Evolutionary conservation across 2,888 invertebrate genomes (phyloP).

Genomic region (Myopa testacea): DNA sequence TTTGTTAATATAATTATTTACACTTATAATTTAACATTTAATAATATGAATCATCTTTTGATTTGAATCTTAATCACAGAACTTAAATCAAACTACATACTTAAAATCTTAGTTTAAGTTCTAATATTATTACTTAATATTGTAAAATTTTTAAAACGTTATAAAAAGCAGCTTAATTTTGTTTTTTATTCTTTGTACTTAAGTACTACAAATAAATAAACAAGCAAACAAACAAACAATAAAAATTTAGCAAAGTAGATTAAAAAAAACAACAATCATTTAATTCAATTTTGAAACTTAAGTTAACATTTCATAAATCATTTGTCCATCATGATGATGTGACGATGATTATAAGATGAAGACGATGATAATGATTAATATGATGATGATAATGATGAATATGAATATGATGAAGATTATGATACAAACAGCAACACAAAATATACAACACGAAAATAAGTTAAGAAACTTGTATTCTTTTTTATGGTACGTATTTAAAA

Average conservation of each 20-base stretch:
- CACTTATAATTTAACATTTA: background rate
- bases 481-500: too few species aligned
- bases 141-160: background rate
- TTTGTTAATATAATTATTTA: conserved; percentile 10
- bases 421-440: too few species aligned
- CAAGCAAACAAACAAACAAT: background rate
- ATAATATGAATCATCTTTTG: conserved; percentile 17
- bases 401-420: too few species aligned
- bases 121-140: background rate
- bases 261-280: background rate
- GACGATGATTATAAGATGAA: too few species aligned
- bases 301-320: conserved; percentile 3
- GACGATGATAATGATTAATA: too few species aligned
- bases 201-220: conserved; percentile 15
- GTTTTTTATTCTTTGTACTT: conserved; percentile 29
- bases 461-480: too few species aligned
- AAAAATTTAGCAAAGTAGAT: background rate
- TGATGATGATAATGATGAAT: too few species aligned
- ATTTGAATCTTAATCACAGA: conserved; percentile 24
- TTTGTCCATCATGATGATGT: background rate
- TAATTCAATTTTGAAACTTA: background rate
- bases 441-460: too few species aligned
- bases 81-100: conserved; percentile 21
- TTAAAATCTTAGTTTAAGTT: conserved; percentile 13
- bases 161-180: conserved; percentile 33